These are phyloP conservation scores for Thamnophis elegans DNA, from an alignment of 2,797 vertebrate genomes.

Conservation along the genomic window DNA sequence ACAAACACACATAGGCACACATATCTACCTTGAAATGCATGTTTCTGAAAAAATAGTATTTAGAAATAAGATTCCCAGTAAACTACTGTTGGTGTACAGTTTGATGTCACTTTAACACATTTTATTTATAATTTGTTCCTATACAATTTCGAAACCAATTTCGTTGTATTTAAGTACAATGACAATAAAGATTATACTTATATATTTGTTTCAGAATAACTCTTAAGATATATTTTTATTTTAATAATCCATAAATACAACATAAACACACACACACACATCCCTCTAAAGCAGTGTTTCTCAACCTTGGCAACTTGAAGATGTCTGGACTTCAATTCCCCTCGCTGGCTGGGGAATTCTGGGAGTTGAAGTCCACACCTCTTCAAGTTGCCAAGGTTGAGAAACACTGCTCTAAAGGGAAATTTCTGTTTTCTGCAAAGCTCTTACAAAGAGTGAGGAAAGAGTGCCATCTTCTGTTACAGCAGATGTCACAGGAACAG, in stretches of 20 bases:
- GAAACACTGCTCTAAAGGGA: too few relatives aligned
- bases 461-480: conserved; percentile 65
- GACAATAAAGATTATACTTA: too few relatives aligned
- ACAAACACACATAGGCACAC: neutral
- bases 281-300: too few relatives aligned
- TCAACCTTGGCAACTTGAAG: too few relatives aligned
- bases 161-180: too few relatives aligned
- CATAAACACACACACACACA: neutral
- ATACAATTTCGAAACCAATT: too few relatives aligned
- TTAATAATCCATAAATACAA: neutral
- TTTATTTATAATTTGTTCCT: neutral
- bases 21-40: neutral
- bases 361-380: too few relatives aligned
- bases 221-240: neutral
- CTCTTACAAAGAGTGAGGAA: conserved; percentile 55
- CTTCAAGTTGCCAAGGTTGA: too few relatives aligned
- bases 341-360: too few relatives aligned
- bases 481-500: neutral
- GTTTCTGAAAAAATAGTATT: neutral
- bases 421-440: neutral
- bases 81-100: neutral
- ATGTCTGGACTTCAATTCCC: too few relatives aligned
- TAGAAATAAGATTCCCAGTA: neutral
- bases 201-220: neutral
- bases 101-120: neutral